A percentile compares a stretch with the other conserved stretches of the same genome.
phyloP scores from a whole-genome alignment of 2,113 vertebrate species.

The Ailuropoda melanoleuca region DNA sequence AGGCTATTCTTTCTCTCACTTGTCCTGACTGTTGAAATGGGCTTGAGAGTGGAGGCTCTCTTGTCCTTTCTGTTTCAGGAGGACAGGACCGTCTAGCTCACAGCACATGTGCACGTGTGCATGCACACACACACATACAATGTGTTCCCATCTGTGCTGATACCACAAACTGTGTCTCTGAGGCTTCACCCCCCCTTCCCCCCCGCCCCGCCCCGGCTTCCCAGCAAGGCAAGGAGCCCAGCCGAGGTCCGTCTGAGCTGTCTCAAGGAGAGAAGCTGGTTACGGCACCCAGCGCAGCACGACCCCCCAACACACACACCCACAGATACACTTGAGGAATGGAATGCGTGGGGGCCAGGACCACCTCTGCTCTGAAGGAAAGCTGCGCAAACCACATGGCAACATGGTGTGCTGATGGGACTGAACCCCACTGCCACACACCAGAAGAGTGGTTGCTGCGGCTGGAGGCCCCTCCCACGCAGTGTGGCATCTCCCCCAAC shows the following conservation, averaged over 20 bases:
- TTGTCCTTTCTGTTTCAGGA: neutral
- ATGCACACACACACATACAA: neutral
- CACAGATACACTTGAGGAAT: no score
- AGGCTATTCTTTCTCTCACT: neutral
- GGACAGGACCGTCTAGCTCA: neutral
- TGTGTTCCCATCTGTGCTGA: neutral
- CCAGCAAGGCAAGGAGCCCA: neutral
- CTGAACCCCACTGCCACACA: neutral
- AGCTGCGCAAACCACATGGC: neutral
- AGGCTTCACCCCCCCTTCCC: neutral
- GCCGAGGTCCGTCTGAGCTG: neutral
- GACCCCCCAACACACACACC: no score
- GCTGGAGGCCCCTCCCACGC: neutral
- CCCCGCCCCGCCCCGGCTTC: neutral
- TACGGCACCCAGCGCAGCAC: neutral
- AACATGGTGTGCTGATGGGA: fast-evolving
- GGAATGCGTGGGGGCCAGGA: neutral
- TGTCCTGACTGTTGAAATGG: neutral
- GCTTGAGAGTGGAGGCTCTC: neutral
- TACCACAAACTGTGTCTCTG: neutral
- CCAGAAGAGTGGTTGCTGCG: no score
- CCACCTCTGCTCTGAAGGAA: neutral
- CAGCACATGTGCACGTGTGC: neutral
- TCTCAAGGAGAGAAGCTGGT: neutral
- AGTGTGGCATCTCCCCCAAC: neutral